Conservation (phyloP, 1,140 invertebrate species). For the Bombus impatiens region DNA sequence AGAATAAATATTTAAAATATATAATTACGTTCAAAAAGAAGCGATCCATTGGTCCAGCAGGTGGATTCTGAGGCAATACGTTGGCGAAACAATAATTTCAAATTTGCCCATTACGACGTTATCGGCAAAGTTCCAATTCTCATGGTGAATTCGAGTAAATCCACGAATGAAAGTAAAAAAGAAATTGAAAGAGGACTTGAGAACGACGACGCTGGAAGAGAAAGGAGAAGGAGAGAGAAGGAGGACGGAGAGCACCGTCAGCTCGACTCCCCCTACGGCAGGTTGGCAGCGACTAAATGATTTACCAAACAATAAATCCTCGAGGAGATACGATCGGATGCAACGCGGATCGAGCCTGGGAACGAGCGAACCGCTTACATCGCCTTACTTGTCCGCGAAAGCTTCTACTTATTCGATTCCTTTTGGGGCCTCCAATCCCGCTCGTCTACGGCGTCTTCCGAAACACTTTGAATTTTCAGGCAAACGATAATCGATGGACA, state of each 20-base stretch:
- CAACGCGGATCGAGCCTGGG: constrained; percentile 68
- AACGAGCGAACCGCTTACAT: constrained; percentile 71
- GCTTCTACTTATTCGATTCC: constrained; percentile 53
- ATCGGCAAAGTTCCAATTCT: constrained; percentile 12
- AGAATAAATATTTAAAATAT: not conserved
- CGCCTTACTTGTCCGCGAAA: constrained; percentile 53
- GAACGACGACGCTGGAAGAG: constrained; percentile 30
- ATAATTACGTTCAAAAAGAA: not conserved
- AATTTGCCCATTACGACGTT: constrained; percentile 27
- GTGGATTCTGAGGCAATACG: no score
- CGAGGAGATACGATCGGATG: constrained; percentile 80
- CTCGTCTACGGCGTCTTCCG: constrained; percentile 10
- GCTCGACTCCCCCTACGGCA: constrained; percentile 75
- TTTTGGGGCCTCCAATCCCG: constrained; percentile 37
- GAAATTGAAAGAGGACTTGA: constrained; percentile 33
- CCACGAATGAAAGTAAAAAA: constrained; percentile 36
- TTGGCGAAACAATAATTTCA: constrained; percentile 6
- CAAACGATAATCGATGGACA: constrained; percentile 21
- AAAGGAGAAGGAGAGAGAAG: constrained; percentile 43
- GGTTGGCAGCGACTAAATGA: constrained; percentile 82
- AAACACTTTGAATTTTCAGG: constrained; percentile 21
- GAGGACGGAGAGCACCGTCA: constrained; percentile 60
- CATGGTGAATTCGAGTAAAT: constrained; percentile 30
- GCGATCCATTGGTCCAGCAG: no score
- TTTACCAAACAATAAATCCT: constrained; percentile 83